Percentiles rank a stretch among this genome's conserved stretches.
phyloP scores from a whole-genome alignment of 2,888 invertebrate genomes.

The Tiliacea citrago region DNA sequence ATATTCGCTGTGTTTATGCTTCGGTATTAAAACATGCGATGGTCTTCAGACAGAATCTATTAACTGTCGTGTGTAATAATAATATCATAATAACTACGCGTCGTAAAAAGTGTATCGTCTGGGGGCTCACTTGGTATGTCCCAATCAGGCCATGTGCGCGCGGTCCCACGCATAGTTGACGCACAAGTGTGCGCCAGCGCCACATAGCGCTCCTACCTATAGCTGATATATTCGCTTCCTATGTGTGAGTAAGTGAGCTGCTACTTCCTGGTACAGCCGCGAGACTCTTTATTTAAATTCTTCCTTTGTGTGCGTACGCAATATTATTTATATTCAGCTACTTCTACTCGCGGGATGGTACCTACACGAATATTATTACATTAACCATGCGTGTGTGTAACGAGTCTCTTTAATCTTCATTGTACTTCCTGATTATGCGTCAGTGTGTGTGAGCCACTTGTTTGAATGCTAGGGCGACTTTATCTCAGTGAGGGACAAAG shows the following conservation, averaged over 20 bases:
- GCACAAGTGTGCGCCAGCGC: conserved; percentile 89
- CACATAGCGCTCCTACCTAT: conserved; percentile 81
- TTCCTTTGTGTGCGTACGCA: conserved; percentile 87
- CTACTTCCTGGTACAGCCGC: conserved; percentile 90
- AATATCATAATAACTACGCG: conserved; percentile 69
- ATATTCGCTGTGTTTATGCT: conserved; percentile 53
- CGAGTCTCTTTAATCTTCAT: conserved; percentile 89
- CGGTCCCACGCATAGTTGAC: conserved; percentile 89
- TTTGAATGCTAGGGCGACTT: conserved; percentile 90
- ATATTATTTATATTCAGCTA: conserved; percentile 88
- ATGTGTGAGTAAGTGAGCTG: conserved; percentile 86
- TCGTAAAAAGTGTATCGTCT: conserved; percentile 89
- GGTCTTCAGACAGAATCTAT: conserved; percentile 57
- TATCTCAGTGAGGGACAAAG: conserved; percentile 89
- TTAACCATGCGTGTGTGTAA: conserved; percentile 84
- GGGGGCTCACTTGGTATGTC: conserved; percentile 88
- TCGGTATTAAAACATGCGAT: conserved; percentile 42
- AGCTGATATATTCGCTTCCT: conserved; percentile 74
- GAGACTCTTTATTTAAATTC: conserved; percentile 89
- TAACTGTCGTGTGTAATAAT: conserved; percentile 78
- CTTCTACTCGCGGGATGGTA: conserved; percentile 79
- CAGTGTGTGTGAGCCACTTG: conserved; percentile 89
- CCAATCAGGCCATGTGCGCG: conserved; percentile 90
- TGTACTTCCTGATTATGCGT: conserved; percentile 89
- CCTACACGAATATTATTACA: conserved; percentile 87